Conservation (phyloP, 2,888 invertebrate genomes). For the Tenthredo scrophulariae region DNA sequence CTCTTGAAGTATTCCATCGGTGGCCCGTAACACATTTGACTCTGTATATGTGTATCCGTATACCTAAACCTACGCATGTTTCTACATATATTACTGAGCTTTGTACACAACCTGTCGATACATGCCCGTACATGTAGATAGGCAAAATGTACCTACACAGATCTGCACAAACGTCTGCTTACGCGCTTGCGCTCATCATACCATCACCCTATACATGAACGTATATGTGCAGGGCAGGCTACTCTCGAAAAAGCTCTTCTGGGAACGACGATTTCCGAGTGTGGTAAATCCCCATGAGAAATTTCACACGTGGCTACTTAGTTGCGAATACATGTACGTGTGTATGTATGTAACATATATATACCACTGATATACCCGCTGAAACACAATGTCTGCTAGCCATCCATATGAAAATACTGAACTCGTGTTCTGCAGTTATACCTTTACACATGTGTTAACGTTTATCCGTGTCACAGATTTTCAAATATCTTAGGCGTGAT, state of each 20-base stretch:
- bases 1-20: slow-evolving; percentile 26
- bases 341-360: background rate
- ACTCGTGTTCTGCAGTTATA: background rate
- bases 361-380: slow-evolving; percentile 1
- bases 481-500: background rate
- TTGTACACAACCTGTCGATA: slow-evolving; percentile 4
- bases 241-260: slow-evolving; percentile 31
- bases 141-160: background rate
- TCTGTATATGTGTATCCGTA: background rate
- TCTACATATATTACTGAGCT: background rate
- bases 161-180: background rate
- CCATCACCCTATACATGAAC: background rate
- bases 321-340: background rate
- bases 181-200: background rate
- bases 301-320: slow-evolving; percentile 51
- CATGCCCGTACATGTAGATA: background rate
- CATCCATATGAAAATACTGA: background rate
- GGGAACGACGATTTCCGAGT: slow-evolving; percentile 40
- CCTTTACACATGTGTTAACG: background rate
- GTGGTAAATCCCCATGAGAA: slow-evolving; percentile 45
- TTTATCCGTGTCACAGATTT: background rate
- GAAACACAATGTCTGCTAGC: slow-evolving; percentile 6
- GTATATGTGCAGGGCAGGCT: background rate
- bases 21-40: background rate
- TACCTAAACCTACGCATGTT: background rate